Conservation (phyloP, 2,797 vertebrate species). For the Lophius americanus region DNA sequence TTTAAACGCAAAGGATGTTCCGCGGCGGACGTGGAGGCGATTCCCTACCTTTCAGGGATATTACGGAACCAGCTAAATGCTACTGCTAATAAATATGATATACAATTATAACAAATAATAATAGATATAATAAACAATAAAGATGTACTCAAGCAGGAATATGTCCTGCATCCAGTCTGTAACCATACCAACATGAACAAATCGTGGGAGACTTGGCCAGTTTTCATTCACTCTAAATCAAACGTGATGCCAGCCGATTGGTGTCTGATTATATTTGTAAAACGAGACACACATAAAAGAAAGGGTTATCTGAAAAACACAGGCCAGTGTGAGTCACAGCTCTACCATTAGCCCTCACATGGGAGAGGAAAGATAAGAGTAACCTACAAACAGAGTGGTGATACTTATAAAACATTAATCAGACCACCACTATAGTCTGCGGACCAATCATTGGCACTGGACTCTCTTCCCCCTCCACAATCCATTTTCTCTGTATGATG, state of each 20-base stretch:
- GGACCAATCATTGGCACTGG: constrained; percentile 37
- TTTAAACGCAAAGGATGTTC: no score
- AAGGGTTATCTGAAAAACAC: constrained; percentile 61
- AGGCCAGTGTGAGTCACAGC: constrained; percentile 52
- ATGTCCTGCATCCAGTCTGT: not conserved
- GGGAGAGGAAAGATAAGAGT: constrained; percentile 61
- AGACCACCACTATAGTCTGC: constrained; percentile 33
- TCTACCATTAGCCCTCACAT: constrained; percentile 53
- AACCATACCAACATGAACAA: constrained; percentile 43
- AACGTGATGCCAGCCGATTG: constrained; percentile 32
- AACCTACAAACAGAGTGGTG: constrained; percentile 58
- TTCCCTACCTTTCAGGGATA: no score
- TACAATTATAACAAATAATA: no score
- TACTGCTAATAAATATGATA: no score
- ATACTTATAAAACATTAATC: constrained; percentile 74
- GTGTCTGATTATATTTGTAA: constrained; percentile 26
- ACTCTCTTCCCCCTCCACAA: constrained; percentile 15
- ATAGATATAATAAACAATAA: no score
- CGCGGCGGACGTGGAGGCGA: no score
- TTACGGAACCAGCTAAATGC: no score
- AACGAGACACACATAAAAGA: constrained; percentile 32
- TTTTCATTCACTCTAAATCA: constrained; percentile 27
- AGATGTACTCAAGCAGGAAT: no score
- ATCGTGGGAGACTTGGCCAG: constrained; percentile 32
- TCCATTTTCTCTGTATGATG: constrained; percentile 25